Base-by-base conservation (phyloP, 1,140 invertebrate species). In the Drosophila bifasciata region DNA sequence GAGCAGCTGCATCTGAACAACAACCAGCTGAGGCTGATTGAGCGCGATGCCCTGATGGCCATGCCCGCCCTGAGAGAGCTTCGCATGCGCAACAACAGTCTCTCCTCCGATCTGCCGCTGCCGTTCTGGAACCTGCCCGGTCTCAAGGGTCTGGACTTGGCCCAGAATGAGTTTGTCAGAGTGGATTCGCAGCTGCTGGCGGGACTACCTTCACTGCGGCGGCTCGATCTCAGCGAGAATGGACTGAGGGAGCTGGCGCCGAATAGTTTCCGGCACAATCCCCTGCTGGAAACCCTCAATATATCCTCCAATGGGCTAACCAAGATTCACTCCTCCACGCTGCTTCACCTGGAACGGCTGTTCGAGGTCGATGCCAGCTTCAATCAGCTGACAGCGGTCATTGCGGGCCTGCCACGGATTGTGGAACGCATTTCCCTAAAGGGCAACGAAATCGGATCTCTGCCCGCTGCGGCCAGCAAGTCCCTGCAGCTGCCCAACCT, bases 41-140 rank as follows among this genome's bases (percentile, higher is more conserved):
- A 96, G 78, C 92, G 94, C 32, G 95, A 96, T 76, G 95, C 96
- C 2, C 95, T 97, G 85, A 93, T 94, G 62, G 95, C 94, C 13
- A 96, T 97, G 94, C 96, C 96, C 1, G 95, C 95, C 0, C 90
- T 98, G 13, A 92, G 96, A 50, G 96, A 97, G 90, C 92, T 98
- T 16, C 93, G 96, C 72, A 92, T 97, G 52, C 94, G 94, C 48
- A 96, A 97, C 78, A 97, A 97, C 89, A 96, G 95, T 5, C 89
- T 97, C 15, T 94, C 93, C 1, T 94, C 95, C 75, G 92, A 93
- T 9, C 92, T 93, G 60, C 93, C 94, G 57, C 92, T 94, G 63
- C 95, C 96, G 1, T 95, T 96, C 79, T 97, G 96, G 96, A 95
- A 97, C 92, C 91, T 97, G 11, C 96, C 96, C 1, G 93, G 94